Evolutionary conservation across 2,797 vertebrate genomes (phyloP), one percentile per base, ranked within the genome.

Genomic region (Botia almorhae): DNA sequence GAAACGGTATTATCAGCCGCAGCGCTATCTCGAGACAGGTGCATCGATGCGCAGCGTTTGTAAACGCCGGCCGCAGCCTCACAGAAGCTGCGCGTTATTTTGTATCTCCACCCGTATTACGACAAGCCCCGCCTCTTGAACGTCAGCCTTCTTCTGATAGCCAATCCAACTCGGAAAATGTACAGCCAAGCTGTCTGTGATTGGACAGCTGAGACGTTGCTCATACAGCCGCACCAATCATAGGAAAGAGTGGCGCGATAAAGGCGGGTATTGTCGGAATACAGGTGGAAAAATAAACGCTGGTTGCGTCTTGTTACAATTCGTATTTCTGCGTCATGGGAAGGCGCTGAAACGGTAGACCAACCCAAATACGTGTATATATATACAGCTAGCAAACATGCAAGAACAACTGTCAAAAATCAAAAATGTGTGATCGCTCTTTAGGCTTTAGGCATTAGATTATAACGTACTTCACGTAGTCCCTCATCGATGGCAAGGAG

Each of bases 71-170:
- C 36, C 39, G 63, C 80, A 56, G 68, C 26, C 46, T 64, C 14
- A 26, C 29, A 48, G 67, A 8, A 67, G 84, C 89, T 84, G 85
- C 84, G 84, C 63, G 88, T 84, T 74, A 3, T 71, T 83, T 70
- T 36, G 7, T 16, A 29, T 55, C 8, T 73, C 14, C 21, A 29
- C 33, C 4, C 7, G 7, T 36, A 23, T 11, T 36, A 3, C 0
- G 4, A 19, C 5, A 58, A 67, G 12, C 23, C 69, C 61, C 69
- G 60, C 58, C 69, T 55, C 6, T 6, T 50, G 51, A 48, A 1
- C 6, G 36, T 3, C 1, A 8, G 23, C 14, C 26, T 61, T 1
- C 26, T 0, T 12, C 50, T 11, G 43, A 21, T 68, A 58, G 43
- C 78, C 78, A 80, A 80, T 80, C 69, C 13, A 7, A 23, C 14